A percentile compares a stretch with the other conserved stretches of the same genome.
These are phyloP conservation scores for Xiphophorus birchmanni DNA, from an alignment of 2,797 vertebrate species.

Conservation along the genomic window DNA sequence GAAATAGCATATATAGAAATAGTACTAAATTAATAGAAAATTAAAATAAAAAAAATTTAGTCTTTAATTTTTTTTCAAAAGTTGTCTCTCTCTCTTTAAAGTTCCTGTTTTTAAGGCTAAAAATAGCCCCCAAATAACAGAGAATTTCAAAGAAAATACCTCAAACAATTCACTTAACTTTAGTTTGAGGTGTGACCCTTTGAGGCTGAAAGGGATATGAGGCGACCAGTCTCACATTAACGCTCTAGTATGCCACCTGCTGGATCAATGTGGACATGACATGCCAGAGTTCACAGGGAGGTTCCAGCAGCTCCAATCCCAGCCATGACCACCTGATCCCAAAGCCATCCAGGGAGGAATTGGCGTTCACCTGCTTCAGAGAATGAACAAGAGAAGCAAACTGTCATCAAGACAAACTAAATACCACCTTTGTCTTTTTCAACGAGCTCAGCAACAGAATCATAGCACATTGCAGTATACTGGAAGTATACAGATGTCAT, in stretches of 20 bases:
- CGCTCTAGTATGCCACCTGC: conserved; percentile 61
- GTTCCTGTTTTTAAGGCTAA: background rate
- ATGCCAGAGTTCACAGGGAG: conserved; percentile 54
- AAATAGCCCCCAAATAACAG: background rate
- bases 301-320: conserved; percentile 47
- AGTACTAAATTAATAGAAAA: background rate
- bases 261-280: conserved; percentile 51
- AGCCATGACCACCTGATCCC: conserved; percentile 40
- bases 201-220: background rate
- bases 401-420: background rate
- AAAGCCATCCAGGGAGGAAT: conserved; percentile 14
- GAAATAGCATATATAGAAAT: background rate
- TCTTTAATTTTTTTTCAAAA: too few species aligned
- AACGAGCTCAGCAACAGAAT: background rate
- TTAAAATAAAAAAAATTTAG: background rate
- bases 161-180: background rate
- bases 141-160: background rate
- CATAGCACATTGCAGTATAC: background rate
- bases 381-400: conserved; percentile 8
- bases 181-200: conserved; percentile 6
- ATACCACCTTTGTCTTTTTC: background rate
- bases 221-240: conserved; percentile 26
- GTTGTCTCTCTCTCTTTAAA: background rate
- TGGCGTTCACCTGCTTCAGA: conserved; percentile 36
- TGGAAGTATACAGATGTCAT: background rate